Evolutionary conservation across 2,113 vertebrate genomes (phyloP), one percentile per base, ranked within the genome.

Genomic region (Pogonocichla stellata): DNA sequence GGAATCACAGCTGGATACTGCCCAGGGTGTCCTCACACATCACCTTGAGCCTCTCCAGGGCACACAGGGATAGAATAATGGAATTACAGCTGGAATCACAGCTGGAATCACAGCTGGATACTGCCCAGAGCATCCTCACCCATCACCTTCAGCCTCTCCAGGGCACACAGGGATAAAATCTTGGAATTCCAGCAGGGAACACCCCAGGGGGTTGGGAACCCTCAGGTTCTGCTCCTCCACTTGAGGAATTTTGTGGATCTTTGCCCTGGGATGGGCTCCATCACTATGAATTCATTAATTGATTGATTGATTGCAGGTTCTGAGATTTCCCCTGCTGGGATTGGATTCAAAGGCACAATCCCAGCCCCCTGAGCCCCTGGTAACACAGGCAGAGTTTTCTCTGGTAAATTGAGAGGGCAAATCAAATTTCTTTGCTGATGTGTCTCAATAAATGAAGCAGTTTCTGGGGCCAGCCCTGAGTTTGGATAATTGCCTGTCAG

Each of bases 361-460:
- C 8, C 54, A 40, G 65, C 43, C 14, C 11, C 11, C 4, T 42
- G 31, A 29, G 2, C 12, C 45, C 80, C 31, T 19, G 47, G 0
- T 15, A 19, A 8, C 43, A 8, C 14, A 24, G 36, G 54, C 79
- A 42, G 9, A 43, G 45, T 5, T 70, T 34, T 19, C 80, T 19
- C 53, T 4, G 19, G 29, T 36, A 60, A 14, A 34, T 3, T 5
- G 43, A 24, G 65, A 60, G 79, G 45, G 24, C 19, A 70, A 94
- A 96, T 91, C 57, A 19, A 28, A 94, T 96, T 97, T 92, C 72
- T 71, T 64, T 82, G 29, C 53, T 81, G 10, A 69, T 92, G 45
- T 48, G 71, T 95, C 82, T 88, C 91, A 92, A 70, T 89, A 97
- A 92, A 92, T 91, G 34, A 84, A 97, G 36, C 71, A 73, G 88